Conservation (phyloP, 2,113 vertebrate species). For the Poecilia latipinna region DNA sequence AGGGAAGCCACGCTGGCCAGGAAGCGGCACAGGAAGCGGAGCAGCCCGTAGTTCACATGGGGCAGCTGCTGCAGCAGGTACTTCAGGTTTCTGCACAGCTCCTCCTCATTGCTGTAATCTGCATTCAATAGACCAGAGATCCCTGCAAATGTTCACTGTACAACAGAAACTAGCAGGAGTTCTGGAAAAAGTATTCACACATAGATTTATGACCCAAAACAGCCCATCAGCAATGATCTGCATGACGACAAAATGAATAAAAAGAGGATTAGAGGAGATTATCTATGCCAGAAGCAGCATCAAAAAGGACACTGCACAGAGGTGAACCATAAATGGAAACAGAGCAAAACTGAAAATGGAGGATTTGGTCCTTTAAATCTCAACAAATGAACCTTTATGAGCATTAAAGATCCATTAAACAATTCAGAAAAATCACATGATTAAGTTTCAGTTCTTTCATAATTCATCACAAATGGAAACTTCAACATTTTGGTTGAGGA, state of each 20-base stretch:
- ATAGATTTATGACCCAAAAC: too few relatives aligned
- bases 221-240: constrained; percentile 24
- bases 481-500: too few relatives aligned
- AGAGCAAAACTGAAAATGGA: constrained; percentile 7
- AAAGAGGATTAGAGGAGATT: constrained; percentile 55
- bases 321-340: constrained; percentile 2
- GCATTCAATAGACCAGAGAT: constrained; percentile 7
- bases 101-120: constrained; percentile 96
- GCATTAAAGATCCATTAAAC: not conserved
- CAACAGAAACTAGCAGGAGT: not conserved
- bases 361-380: not conserved
- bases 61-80: constrained; percentile 97
- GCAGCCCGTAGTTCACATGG: constrained; percentile 93
- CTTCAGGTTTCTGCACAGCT: constrained; percentile 93
- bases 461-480: too few relatives aligned
- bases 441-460: not conserved
- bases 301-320: constrained; percentile 13
- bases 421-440: not conserved
- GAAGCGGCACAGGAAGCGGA: constrained; percentile 97
- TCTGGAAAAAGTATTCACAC: not conserved
- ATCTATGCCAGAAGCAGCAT: constrained; percentile 22
- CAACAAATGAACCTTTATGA: not conserved
- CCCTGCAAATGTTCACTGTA: not conserved
- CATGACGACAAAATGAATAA: constrained; percentile 20
- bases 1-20: constrained; percentile 92